Evolutionary conservation across 2,888 invertebrate species (phyloP).

Genomic region (Candidula unifasciata): DNA sequence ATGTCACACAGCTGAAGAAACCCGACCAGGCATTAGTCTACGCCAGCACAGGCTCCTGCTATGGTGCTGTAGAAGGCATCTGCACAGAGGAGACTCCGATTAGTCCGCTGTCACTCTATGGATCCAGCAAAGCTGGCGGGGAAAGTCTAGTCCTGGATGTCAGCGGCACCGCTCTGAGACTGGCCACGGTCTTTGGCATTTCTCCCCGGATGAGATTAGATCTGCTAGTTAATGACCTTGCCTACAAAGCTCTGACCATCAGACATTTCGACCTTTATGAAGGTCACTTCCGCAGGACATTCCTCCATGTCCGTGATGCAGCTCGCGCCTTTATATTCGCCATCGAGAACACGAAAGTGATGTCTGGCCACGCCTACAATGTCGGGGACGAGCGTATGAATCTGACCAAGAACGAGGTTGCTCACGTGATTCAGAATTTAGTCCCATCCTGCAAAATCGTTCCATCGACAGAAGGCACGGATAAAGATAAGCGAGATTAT

Average conservation of each 20-base stretch:
- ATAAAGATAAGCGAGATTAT: conserved; percentile 77
- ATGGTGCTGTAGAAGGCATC: conserved; percentile 75
- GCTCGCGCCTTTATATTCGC: conserved; percentile 76
- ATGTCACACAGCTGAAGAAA: conserved; percentile 65
- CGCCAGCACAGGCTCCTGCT: conserved; percentile 77
- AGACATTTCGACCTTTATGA: conserved; percentile 75
- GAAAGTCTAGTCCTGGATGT: conserved; percentile 69
- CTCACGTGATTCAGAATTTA: conserved; percentile 68
- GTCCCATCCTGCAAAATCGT: conserved; percentile 71
- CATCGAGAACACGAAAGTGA: conserved; percentile 69
- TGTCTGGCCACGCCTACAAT: conserved; percentile 75
- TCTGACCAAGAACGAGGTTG: conserved; percentile 75
- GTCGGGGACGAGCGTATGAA: conserved; percentile 77
- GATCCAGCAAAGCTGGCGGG: conserved; percentile 75
- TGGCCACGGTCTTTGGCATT: conserved; percentile 77
- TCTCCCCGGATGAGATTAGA: conserved; percentile 76
- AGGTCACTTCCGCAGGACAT: conserved; percentile 75
- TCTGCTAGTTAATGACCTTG: conserved; percentile 76
- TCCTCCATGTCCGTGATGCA: conserved; percentile 76
- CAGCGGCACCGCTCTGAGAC: conserved; percentile 73
- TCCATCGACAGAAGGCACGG: conserved; percentile 70
- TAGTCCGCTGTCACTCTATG: conserved; percentile 76
- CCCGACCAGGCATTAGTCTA: conserved; percentile 74
- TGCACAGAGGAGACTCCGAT: conserved; percentile 76
- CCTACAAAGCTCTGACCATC: conserved; percentile 70